Conservation (phyloP, 2,888 invertebrate genomes). For the Helicoverpa assulta region DNA sequence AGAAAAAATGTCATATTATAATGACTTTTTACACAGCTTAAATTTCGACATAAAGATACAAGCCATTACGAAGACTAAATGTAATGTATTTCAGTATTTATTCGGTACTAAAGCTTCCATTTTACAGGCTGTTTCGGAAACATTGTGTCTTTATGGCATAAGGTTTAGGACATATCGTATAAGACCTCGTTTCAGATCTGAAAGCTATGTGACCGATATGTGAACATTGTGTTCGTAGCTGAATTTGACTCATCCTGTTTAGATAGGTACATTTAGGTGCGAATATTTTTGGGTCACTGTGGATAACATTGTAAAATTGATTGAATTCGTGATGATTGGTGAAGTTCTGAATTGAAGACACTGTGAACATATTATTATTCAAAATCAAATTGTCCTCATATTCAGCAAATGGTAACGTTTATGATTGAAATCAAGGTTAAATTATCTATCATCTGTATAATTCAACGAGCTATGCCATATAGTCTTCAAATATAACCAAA, state of each 20-base stretch:
- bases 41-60: background rate
- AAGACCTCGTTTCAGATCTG: conserved; percentile 4
- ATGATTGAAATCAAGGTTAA: too few species aligned
- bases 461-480: too few species aligned
- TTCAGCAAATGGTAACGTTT: too few species aligned
- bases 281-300: background rate
- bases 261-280: background rate
- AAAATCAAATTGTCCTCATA: too few species aligned
- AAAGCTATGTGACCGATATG: background rate
- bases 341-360: too few species aligned
- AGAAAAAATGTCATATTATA: background rate
- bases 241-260: background rate
- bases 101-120: conserved; percentile 12
- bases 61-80: conserved; percentile 1
- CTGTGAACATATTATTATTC: too few species aligned
- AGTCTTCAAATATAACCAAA: too few species aligned
- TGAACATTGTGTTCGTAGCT: background rate
- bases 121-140: conserved; percentile 28
- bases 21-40: background rate
- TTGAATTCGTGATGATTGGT: too few species aligned
- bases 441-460: too few species aligned
- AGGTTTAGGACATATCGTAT: conserved; percentile 15
- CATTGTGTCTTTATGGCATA: conserved; percentile 42
- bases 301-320: background rate
- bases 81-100: conserved; percentile 10